Conservation (phyloP, 1,140 invertebrate genomes). For the Oncopodura yosiiana region DNA sequence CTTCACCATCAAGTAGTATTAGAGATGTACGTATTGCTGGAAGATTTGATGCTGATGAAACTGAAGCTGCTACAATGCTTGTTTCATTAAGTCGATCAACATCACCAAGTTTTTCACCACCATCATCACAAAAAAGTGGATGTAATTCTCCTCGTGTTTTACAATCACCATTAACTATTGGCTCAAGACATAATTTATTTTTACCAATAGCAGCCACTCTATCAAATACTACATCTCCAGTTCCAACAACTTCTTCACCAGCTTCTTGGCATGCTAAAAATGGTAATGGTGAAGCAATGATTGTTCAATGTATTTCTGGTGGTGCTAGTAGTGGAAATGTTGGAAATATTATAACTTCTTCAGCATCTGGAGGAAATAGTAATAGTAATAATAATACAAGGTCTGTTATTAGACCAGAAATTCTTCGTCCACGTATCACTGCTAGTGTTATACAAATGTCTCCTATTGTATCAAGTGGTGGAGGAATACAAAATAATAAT, state of each 20-base stretch:
- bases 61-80: constrained; percentile 91
- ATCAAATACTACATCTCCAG: constrained; percentile 37
- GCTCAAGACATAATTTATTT: constrained; percentile 65
- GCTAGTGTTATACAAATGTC: constrained; percentile 68
- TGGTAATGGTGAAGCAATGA: constrained; percentile 10
- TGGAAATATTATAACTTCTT: not conserved
- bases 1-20: constrained; percentile 64
- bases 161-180: constrained; percentile 53
- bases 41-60: constrained; percentile 82
- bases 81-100: constrained; percentile 83
- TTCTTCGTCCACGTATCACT: constrained; percentile 37
- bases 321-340: not conserved
- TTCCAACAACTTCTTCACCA: constrained; percentile 38
- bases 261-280: constrained; percentile 24
- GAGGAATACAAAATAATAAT: not conserved
- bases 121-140: constrained; percentile 46
- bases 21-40: constrained; percentile 56
- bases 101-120: constrained; percentile 74
- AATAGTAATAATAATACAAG: constrained; percentile 12
- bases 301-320: constrained; percentile 8
- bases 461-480: constrained; percentile 42
- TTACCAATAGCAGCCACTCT: constrained; percentile 60
- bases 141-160: constrained; percentile 50
- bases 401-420: constrained; percentile 37
- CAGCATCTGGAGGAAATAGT: not conserved